Evolutionary conservation across 1,140 invertebrate species (phyloP).

Genomic region (Dreissena rostriformis): DNA sequence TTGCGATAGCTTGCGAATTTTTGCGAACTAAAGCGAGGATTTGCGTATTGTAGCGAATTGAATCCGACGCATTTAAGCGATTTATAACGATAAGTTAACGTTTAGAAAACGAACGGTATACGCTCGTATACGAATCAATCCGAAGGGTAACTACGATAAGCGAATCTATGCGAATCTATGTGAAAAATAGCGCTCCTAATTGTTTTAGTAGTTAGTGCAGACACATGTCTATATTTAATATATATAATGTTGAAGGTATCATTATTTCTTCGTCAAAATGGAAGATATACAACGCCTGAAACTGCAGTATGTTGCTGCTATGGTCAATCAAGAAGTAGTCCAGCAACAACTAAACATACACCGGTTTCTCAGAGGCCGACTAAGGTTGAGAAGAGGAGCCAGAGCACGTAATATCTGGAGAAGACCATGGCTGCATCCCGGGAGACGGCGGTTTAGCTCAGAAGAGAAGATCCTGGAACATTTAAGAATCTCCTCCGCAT

Average conservation of each 20-base stretch:
- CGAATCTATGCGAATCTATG: conserved; percentile 6
- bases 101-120: conserved; percentile 4
- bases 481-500: conserved; percentile 2
- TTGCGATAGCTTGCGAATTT: conserved; percentile 13
- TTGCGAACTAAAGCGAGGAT: not conserved
- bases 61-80: conserved; percentile 17
- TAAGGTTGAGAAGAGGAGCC: conserved; percentile 8
- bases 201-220: conserved; percentile 3
- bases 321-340: not conserved
- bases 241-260: conserved; percentile 2
- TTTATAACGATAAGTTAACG: conserved; percentile 1
- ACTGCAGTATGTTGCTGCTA: conserved; percentile 18
- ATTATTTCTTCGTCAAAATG: conserved; percentile 14
- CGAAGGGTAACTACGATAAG: conserved; percentile 9
- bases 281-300: conserved; percentile 7
- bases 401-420: conserved; percentile 15
- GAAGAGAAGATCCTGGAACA: conserved; percentile 3
- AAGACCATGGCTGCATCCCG: conserved; percentile 21
- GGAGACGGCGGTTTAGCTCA: conserved; percentile 3
- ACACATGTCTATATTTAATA: not conserved
- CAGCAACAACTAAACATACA: conserved; percentile 7
- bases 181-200: not conserved
- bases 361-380: conserved; percentile 8
- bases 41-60: conserved; percentile 15
- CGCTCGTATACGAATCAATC: conserved; percentile 12